Percentiles rank a stretch among this genome's conserved stretches.
Conservation (phyloP, 2,113 vertebrate species). For the Egretta garzetta region DNA sequence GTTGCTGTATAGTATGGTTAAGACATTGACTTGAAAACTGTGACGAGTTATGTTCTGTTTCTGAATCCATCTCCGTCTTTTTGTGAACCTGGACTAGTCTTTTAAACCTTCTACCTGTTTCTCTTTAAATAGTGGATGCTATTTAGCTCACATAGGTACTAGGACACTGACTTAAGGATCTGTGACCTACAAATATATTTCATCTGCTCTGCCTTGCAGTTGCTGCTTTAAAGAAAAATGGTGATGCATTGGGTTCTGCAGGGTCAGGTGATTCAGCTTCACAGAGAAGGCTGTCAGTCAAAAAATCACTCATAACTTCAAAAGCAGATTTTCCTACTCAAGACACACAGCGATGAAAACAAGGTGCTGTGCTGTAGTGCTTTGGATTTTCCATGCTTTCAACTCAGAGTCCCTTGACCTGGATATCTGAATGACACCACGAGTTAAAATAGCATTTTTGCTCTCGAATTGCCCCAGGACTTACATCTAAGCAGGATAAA, state of each 20-base stretch:
- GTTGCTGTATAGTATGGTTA: not conserved
- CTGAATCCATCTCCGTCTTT: not conserved
- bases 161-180: not conserved
- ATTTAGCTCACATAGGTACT: not conserved
- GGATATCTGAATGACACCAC: not conserved
- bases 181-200: not conserved
- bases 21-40: not conserved
- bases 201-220: not conserved
- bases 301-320: not conserved
- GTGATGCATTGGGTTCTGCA: rapidly evolving
- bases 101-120: not conserved
- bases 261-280: not conserved
- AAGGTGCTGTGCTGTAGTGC: not conserved
- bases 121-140: not conserved
- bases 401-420: not conserved
- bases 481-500: not conserved
- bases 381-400: not conserved
- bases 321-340: not conserved
- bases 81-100: not conserved
- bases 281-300: not conserved
- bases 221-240: not conserved
- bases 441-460: not conserved
- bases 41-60: not conserved
- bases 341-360: not conserved
- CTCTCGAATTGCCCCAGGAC: not conserved